A percentile compares a stretch with the other conserved stretches of the same genome.
These are phyloP conservation scores for Melanotaenia pygmaea DNA, from an alignment of 2,797 vertebrate genomes.

Conservation along the genomic window DNA sequence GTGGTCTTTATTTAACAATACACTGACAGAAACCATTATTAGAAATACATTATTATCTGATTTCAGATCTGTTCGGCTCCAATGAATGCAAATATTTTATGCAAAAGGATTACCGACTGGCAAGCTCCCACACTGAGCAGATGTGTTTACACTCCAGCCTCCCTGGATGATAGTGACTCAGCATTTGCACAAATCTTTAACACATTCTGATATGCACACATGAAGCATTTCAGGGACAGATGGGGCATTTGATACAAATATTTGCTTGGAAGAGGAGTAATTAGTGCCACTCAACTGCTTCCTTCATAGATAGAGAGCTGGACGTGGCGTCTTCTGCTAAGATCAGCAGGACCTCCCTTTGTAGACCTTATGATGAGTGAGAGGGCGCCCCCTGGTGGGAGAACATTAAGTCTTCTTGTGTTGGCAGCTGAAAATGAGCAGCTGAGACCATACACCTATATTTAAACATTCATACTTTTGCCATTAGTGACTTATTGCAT, in stretches of 20 bases:
- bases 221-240: conserved; percentile 11
- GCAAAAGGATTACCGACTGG: neutral
- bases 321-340: neutral
- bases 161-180: conserved; percentile 48
- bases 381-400: conserved; percentile 79
- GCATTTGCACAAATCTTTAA: conserved; percentile 40
- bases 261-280: conserved; percentile 2
- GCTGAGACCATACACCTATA: conserved; percentile 60
- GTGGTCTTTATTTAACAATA: neutral
- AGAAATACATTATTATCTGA: neutral
- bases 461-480: conserved; percentile 55
- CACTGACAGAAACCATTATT: neutral
- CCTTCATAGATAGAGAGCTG: neutral
- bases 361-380: conserved; percentile 51
- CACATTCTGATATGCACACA: conserved; percentile 9
- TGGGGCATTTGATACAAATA: conserved; percentile 12
- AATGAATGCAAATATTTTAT: neutral
- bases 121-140: conserved; percentile 31
- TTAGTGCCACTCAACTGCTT: neutral
- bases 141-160: conserved; percentile 57
- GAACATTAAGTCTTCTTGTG: conserved; percentile 34
- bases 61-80: neutral
- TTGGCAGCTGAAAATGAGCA: conserved; percentile 62
- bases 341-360: neutral
- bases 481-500: conserved; percentile 38